phyloP scores from a whole-genome alignment of 2,797 vertebrate genomes.

The Sebastes reedi region DNA sequence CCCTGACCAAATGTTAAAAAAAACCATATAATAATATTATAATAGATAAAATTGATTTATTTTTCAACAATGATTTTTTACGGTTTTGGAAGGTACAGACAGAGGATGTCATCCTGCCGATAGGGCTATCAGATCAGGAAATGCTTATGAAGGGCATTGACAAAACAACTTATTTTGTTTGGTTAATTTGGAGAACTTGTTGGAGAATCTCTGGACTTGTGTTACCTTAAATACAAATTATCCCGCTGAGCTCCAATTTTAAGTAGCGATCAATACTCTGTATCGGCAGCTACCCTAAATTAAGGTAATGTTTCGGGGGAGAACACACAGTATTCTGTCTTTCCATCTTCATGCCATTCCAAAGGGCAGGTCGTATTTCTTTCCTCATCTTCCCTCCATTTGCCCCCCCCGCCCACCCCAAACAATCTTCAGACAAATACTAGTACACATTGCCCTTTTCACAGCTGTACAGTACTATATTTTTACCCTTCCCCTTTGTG shows the following conservation, averaged over 20 bases:
- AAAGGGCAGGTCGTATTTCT: conserved; percentile 55
- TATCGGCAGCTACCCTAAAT: neutral
- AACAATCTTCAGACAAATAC: conserved; percentile 60
- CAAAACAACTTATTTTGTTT: neutral
- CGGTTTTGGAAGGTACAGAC: neutral
- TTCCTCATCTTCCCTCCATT: conserved; percentile 45
- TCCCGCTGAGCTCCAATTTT: neutral
- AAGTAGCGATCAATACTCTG: neutral
- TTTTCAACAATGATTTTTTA: neutral
- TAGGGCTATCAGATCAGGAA: neutral
- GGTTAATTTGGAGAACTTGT: neutral
- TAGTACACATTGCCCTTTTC: conserved; percentile 59
- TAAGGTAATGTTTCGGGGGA: neutral
- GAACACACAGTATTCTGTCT: conserved; percentile 8
- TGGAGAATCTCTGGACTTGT: neutral
- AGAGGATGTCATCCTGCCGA: neutral
- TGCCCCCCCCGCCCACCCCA: conserved; percentile 30
- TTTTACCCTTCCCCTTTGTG: neutral
- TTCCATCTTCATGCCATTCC: conserved; percentile 7
- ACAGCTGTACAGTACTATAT: conserved; percentile 20
- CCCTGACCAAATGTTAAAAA: neutral
- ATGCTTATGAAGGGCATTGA: neutral
- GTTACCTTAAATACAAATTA: neutral
- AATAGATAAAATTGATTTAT: neutral
- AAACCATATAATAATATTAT: too few species aligned